Percentiles rank a stretch among this genome's conserved stretches.
phyloP scores from a whole-genome alignment of 2,888 invertebrate genomes.

The Drosophila anomelani region DNA sequence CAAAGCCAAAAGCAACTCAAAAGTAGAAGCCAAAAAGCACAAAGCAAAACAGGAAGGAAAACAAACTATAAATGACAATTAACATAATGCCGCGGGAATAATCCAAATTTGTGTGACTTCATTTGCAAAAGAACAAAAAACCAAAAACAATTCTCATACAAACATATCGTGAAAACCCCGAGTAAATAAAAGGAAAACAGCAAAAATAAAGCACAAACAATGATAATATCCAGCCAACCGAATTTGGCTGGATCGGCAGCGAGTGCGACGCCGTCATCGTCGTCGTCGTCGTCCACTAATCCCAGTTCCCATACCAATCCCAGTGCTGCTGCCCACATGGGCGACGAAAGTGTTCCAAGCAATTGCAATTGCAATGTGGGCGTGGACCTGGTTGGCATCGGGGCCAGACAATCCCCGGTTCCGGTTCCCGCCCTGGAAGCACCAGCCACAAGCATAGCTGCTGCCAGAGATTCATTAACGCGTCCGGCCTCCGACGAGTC shows the following conservation, averaged over 20 bases:
- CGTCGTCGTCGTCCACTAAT: background rate
- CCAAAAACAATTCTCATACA: background rate
- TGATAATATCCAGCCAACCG: conserved; percentile 70
- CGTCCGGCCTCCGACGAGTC: conserved; percentile 72
- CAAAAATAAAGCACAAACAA: conserved; percentile 51
- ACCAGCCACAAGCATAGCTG: conserved; percentile 20
- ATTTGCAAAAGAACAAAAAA: conserved; percentile 44
- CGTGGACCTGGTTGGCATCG: conserved; percentile 16
- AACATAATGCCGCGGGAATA: conserved; percentile 68
- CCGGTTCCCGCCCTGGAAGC: conserved; percentile 26
- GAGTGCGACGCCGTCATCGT: conserved; percentile 12
- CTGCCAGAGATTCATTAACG: conserved; percentile 71
- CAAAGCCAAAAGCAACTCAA: background rate
- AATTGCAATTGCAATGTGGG: conserved; percentile 59
- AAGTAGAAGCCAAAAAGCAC: background rate
- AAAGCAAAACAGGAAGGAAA: conserved; percentile 7
- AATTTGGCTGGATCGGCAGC: conserved; percentile 59
- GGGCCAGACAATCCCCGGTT: conserved; percentile 24
- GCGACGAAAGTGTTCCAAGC: conserved; percentile 53
- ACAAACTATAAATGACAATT: conserved; percentile 66
- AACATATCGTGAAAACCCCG: conserved; percentile 9
- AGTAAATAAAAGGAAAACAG: conserved; percentile 1
- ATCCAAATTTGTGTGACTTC: conserved; percentile 70
- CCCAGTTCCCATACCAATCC: conserved; percentile 1
- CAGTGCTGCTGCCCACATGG: conserved; percentile 43